Conservation (phyloP, 2,888 invertebrate genomes). For the Eupelmus urozonus region DNA sequence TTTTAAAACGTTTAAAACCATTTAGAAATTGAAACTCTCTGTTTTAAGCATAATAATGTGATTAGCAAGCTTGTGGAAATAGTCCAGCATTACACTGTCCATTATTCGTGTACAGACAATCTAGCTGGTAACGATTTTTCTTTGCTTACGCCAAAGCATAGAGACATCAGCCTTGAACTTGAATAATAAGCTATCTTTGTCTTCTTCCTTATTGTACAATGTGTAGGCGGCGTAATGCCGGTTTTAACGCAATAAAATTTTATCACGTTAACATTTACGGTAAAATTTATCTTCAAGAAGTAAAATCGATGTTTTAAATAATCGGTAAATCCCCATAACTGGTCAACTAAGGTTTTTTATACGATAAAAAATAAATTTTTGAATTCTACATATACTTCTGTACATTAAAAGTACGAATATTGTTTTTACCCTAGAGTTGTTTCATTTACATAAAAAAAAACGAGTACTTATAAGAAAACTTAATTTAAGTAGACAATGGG, state of each 20-base stretch:
- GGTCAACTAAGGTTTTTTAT: too few species aligned
- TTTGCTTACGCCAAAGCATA: conserved; percentile 31
- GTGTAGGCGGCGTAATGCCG: not conserved
- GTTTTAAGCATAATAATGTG: too few species aligned
- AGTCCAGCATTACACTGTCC: conserved; percentile 4
- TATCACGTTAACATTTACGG: not conserved
- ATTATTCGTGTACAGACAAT: conserved; percentile 8
- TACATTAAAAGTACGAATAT: not conserved
- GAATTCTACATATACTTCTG: too few species aligned
- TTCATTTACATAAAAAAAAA: too few species aligned
- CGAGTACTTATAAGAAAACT: too few species aligned
- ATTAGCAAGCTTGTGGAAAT: not conserved
- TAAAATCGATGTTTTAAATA: not conserved
- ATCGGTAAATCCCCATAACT: not conserved
- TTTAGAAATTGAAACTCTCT: too few species aligned
- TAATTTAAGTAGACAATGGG: too few species aligned
- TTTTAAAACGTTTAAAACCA: too few species aligned
- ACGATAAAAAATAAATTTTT: too few species aligned
- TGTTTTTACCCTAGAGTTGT: too few species aligned
- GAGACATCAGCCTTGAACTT: conserved; percentile 48
- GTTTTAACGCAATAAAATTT: not conserved
- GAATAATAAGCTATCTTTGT: conserved; percentile 39
- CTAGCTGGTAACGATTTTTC: conserved; percentile 47
- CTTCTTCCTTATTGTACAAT: conserved; percentile 15
- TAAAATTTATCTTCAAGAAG: not conserved